Conservation (phyloP, 2,113 vertebrate species). For the Bubo bubo region DNA sequence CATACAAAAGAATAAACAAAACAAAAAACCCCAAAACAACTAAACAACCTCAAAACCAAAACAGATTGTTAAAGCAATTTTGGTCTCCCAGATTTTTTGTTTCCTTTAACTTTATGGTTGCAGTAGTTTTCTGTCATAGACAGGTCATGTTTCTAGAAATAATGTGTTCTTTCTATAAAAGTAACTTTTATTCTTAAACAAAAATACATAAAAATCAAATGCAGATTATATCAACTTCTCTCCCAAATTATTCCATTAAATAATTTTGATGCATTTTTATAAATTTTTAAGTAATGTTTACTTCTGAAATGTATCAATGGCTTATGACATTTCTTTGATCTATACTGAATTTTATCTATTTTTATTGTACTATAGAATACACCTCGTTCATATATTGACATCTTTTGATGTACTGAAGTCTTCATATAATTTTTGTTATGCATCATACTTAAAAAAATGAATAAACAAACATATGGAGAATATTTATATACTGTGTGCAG, state of each 20-base stretch:
- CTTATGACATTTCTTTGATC: constrained; percentile 61
- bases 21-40: not conserved
- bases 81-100: not conserved
- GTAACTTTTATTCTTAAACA: not conserved
- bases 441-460: not conserved
- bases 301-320: constrained; percentile 23
- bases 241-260: constrained; percentile 44
- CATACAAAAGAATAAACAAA: not conserved
- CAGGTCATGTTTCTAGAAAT: not conserved
- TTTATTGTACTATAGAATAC: constrained; percentile 49
- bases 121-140: not conserved
- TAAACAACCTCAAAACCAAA: not conserved
- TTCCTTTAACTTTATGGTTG: not conserved
- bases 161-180: not conserved
- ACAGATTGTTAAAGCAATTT: not conserved
- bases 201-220: constrained; percentile 14
- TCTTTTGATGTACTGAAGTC: constrained; percentile 57
- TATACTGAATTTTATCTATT: constrained; percentile 43
- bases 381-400: constrained; percentile 47
- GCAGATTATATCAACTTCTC: not conserved
- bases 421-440: constrained; percentile 41
- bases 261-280: constrained; percentile 60
- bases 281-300: constrained; percentile 66
- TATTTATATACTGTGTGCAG: not conserved
- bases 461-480: constrained; percentile 37